These are phyloP conservation scores for Petrolisthes manimaculis DNA, from an alignment of 2,888 invertebrate genomes.

Conservation along the genomic window DNA sequence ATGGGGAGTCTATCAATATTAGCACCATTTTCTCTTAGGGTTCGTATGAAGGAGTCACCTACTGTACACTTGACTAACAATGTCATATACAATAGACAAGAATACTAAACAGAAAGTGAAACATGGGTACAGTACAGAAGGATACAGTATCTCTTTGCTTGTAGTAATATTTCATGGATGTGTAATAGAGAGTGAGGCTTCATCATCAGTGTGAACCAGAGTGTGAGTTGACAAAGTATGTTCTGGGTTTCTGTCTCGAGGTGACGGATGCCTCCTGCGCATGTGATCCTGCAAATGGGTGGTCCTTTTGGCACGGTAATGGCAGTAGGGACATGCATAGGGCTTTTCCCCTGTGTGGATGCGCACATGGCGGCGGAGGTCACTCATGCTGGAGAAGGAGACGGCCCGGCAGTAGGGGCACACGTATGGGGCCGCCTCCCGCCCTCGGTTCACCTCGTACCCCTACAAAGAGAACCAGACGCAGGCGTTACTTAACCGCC, in stretches of 20 bases:
- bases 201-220: too few relatives aligned
- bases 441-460: constrained; percentile 44
- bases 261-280: constrained; percentile 38
- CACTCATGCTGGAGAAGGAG: constrained; percentile 56
- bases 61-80: too few relatives aligned
- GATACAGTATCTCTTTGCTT: too few relatives aligned
- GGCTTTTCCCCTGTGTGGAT: constrained; percentile 65
- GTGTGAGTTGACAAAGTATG: too few relatives aligned
- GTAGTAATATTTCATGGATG: too few relatives aligned
- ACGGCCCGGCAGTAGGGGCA: constrained; percentile 57
- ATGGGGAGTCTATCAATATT: not conserved
- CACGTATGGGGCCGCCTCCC: constrained; percentile 35
- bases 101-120: too few relatives aligned
- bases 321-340: constrained; percentile 58
- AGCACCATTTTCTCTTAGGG: constrained; percentile 19
- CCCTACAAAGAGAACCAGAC: constrained; percentile 61
- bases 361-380: constrained; percentile 60
- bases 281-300: constrained; percentile 55
- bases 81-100: too few relatives aligned
- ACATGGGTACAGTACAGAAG: too few relatives aligned
- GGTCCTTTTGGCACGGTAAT: constrained; percentile 57
- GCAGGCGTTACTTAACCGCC: constrained; percentile 24
- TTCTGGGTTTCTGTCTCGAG: not conserved
- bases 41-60: not conserved
- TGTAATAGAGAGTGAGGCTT: too few relatives aligned